A percentile compares a stretch with the other conserved stretches of the same genome.
Conservation (phyloP, 2,888 invertebrate genomes). For the Trisateles emortualis region DNA sequence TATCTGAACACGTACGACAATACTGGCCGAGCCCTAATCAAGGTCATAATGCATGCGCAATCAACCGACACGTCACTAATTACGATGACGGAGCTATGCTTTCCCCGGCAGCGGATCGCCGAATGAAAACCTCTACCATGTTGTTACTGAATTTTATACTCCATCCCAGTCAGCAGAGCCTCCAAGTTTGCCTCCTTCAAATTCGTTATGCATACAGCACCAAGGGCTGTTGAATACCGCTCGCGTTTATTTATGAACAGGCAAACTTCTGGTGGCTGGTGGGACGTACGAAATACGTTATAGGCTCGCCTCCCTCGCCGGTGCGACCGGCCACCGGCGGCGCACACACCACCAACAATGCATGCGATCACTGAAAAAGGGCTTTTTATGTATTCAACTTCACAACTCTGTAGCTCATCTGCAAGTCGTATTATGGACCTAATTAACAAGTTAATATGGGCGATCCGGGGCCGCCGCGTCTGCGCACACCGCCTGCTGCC, state of each 20-base stretch:
- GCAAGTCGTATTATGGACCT: constrained; percentile 96
- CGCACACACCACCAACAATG: constrained; percentile 74
- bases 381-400: constrained; percentile 90
- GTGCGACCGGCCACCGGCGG: constrained; percentile 54
- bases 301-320: constrained; percentile 77
- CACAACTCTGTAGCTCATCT: constrained; percentile 91
- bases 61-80: constrained; percentile 62
- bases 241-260: constrained; percentile 88
- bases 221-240: constrained; percentile 88
- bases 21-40: background rate
- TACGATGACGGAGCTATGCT: constrained; percentile 83
- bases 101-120: constrained; percentile 83
- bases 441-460: constrained; percentile 97
- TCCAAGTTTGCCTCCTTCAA: constrained; percentile 88
- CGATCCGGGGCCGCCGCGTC: constrained; percentile 88
- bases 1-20: constrained; percentile 11
- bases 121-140: constrained; percentile 87
- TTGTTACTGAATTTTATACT: constrained; percentile 87
- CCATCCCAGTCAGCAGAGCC: constrained; percentile 86
- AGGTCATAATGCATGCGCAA: constrained; percentile 52
- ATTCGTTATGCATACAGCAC: constrained; percentile 88
- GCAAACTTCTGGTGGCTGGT: constrained; percentile 87
- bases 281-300: constrained; percentile 81
- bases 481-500: constrained; percentile 71
- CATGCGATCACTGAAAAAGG: constrained; percentile 88